These are phyloP conservation scores for Brachionus koreanus DNA, from an alignment of 1,140 invertebrate genomes.

Conservation along the genomic window DNA sequence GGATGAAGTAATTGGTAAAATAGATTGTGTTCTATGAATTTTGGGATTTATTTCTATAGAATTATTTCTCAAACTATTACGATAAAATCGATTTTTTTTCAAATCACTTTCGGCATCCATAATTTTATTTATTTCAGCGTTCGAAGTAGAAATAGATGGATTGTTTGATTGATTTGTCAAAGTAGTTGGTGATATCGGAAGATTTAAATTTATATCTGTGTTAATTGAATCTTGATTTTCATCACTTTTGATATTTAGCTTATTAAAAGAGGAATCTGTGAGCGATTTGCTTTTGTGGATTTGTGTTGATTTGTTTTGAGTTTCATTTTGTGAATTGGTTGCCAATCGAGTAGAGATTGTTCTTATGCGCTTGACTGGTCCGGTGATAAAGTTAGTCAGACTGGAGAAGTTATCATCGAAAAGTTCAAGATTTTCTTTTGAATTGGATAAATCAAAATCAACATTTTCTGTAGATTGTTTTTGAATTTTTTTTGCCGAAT, in stretches of 20 bases:
- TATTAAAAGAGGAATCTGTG: constrained; percentile 26
- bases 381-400: constrained; percentile 19
- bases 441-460: not conserved
- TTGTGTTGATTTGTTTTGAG: not conserved
- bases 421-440: not conserved
- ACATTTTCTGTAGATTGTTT: not conserved
- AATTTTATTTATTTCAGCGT: not conserved
- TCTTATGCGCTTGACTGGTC: not conserved
- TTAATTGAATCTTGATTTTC: not conserved
- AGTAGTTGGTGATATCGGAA: not conserved
- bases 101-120: not conserved
- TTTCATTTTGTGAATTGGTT: not conserved
- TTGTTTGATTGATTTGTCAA: not conserved
- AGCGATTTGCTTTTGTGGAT: constrained; percentile 42
- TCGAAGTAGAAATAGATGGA: not conserved
- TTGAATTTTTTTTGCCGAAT: not conserved
- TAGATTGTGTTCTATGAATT: not conserved
- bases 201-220: not conserved
- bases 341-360: constrained; percentile 6
- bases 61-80: constrained; percentile 9
- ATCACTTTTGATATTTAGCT: not conserved
- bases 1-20: not conserved
- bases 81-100: not conserved
- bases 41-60: not conserved
- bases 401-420: constrained; percentile 15